Base-by-base conservation (phyloP, 2,797 vertebrate genomes). In the Valencia hispanica region DNA sequence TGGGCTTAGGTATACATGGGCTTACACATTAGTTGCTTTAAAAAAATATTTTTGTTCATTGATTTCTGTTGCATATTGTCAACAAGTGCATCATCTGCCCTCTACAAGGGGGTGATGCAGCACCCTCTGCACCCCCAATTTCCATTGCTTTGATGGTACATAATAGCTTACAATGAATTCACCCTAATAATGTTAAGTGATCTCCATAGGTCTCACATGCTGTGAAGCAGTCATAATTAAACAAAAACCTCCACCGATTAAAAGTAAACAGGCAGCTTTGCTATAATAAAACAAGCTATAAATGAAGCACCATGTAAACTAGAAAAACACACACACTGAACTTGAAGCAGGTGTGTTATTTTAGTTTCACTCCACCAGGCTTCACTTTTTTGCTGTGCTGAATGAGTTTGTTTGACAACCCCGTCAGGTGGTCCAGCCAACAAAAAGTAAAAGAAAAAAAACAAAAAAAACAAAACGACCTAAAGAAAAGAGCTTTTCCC, bases 371-470 rank as follows among this genome's bases (percentile, higher is more conserved):
- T 57, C 47, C 1, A 25, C 17, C 34, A 71, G 45, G 39, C 72
- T 70, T 71, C 43, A 5, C 63, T 30, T 70, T 55, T 74, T 55
- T 45, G 47, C 72, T 47, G 43, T 77, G 73, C 12, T 76, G 68
- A 83, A 82, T 78, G 32, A 79, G 72, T 78, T 70, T 79, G 68
- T 80, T 77, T 78, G 79, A 84, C 74, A 59, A 53, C 39, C 51
- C 11, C 47, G 45, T 72, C 76, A 80, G 79, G 83, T 79, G 81
- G 84, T 78, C 79, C 66, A 61, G 32, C 66, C 68, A 69, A 47
- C 70, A 43, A 34, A 80, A 70, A 53, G 36, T 14, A 12, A 22
- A 43, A 6, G 30, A 63, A 72, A 1, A 34, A 57, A 8, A 9
- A n/a, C n/a, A n/a, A n/a, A n/a, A n/a, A n/a, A n/a, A n/a, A n/a